Base-by-base conservation (phyloP, 2,888 invertebrate species). In the Lottia scabra region DNA sequence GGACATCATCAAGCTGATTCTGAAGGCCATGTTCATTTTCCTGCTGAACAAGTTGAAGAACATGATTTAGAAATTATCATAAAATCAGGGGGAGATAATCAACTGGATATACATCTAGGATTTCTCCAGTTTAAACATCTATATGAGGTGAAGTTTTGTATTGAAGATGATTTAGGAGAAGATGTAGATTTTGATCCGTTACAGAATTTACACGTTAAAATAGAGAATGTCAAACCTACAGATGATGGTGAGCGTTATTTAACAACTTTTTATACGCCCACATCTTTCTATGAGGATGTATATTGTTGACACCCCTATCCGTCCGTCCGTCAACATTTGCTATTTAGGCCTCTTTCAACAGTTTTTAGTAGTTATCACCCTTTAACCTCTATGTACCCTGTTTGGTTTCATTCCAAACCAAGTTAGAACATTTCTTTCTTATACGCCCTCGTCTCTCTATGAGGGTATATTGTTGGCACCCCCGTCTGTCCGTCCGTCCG, bases 71-170 rank as follows among this genome's bases (percentile, higher is more conserved):
- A 85, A 66, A 89, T 88, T 23, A 81, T 86, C 10, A 78, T 84
- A 19, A 76, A 78, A 44, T 78, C 78, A 38, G 72, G 68, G 16
- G 63, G 72, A 3, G 84, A 83, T 2, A 70, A 77, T 48, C 78
- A 81, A 38, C 68, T 86, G 5, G 84, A 84, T 27, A 84, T 87
- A 19, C 88, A 89, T 75, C 81, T 89, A 3, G 89, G 89, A 15
- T 88, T 89, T 76, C 80, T 90, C n/a, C 87, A 90, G 79, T 75
- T 88, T 30, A 76, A 84, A 62, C 88, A 89, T 76, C 78, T 81
- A 27, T 90, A 90, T 75, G 82, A 86, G 73, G 78, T 89, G 30
- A 76, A 71, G 23, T 83, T 89, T 71, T 76, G 71, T 48, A 77
- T 87, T 45, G 75, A 79, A 30, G 85, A 86, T 74, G 75, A 77